Conservation (phyloP, 2,113 vertebrate species). For the Brevimyrus niger region DNA sequence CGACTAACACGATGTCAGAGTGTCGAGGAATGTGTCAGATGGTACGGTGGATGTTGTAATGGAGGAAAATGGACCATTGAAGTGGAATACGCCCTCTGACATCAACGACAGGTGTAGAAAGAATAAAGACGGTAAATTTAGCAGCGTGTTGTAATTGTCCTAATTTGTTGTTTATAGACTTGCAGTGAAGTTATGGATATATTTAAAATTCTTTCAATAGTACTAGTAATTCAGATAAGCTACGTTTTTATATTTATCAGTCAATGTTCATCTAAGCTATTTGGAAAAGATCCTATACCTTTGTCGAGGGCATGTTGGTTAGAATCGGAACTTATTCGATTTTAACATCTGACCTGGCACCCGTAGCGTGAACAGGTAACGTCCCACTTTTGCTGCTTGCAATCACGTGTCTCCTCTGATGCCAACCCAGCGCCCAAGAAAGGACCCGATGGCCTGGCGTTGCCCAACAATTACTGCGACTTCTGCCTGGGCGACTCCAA, state of each 20-base stretch:
- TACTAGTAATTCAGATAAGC: background rate
- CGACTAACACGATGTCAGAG: background rate
- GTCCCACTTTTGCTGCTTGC: background rate
- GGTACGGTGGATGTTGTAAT: background rate
- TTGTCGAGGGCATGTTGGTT: background rate
- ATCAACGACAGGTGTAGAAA: background rate
- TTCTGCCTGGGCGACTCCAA: slow-evolving; percentile 94
- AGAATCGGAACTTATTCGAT: background rate
- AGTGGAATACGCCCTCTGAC: background rate
- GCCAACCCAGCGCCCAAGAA: slow-evolving; percentile 72
- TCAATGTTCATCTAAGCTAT: background rate
- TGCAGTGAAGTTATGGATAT: background rate
- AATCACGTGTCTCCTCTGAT: background rate
- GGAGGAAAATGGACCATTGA: background rate
- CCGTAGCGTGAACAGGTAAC: background rate
- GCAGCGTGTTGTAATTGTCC: background rate
- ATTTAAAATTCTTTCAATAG: background rate
- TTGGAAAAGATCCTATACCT: background rate
- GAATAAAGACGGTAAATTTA: background rate
- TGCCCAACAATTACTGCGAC: slow-evolving; percentile 96
- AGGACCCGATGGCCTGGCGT: slow-evolving; percentile 81
- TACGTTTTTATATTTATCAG: background rate
- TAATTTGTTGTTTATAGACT: background rate
- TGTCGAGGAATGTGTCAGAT: background rate
- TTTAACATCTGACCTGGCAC: background rate